Evolutionary conservation across 2,113 vertebrate genomes (phyloP).

Genomic region (Cairina moschata): DNA sequence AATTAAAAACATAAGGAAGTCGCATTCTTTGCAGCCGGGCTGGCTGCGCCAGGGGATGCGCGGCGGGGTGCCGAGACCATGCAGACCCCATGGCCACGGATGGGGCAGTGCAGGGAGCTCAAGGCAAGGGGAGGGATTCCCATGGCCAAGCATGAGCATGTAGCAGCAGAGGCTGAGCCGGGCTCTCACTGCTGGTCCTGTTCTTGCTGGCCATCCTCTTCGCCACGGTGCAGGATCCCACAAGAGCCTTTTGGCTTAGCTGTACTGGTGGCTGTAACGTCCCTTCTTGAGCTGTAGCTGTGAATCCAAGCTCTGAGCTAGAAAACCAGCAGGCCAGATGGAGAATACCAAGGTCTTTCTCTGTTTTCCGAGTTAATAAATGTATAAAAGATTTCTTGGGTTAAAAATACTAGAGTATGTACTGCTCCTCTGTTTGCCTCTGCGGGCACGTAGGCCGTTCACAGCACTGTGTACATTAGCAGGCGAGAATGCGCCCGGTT

Average conservation of each 20-base stretch:
- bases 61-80: background rate
- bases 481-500: background rate
- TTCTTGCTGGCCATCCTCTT: background rate
- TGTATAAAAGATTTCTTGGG: background rate
- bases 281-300: background rate
- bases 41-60: background rate
- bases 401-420: background rate
- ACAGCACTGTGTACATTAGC: background rate
- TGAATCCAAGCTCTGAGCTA: background rate
- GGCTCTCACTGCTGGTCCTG: background rate
- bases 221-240: background rate
- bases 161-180: background rate
- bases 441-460: background rate
- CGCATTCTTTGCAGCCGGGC: background rate
- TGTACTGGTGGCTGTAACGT: background rate
- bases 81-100: accelerated
- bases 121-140: accelerated
- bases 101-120: background rate
- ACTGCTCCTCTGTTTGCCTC: background rate
- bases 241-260: background rate
- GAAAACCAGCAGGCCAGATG: background rate
- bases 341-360: background rate
- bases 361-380: background rate
- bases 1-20: constrained; percentile 53
- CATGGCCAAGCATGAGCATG: accelerated